Evolutionary conservation across 2,888 invertebrate genomes (phyloP).

Genomic region (Microdon myrmicae): DNA sequence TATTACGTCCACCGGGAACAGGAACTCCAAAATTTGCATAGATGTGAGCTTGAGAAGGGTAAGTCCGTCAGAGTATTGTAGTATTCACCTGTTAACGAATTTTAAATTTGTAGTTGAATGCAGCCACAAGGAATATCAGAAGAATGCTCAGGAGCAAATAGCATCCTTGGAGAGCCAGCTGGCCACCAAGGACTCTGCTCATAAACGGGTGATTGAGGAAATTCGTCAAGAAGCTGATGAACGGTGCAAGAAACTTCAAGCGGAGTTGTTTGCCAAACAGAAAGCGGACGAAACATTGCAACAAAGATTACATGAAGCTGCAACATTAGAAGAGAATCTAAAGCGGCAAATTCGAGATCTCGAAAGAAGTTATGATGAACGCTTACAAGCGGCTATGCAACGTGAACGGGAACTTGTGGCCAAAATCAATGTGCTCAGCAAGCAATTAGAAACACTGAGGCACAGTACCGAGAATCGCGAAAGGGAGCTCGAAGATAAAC

Average conservation of each 20-base stretch:
- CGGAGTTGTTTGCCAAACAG: slow-evolving; percentile 66
- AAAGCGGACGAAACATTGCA: slow-evolving; percentile 60
- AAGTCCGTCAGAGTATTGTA: slow-evolving; percentile 8
- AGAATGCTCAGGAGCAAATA: slow-evolving; percentile 60
- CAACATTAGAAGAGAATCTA: slow-evolving; percentile 58
- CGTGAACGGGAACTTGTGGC: slow-evolving; percentile 62
- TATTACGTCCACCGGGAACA: slow-evolving; percentile 61
- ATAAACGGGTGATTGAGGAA: slow-evolving; percentile 58
- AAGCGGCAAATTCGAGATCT: slow-evolving; percentile 57
- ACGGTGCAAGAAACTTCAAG: slow-evolving; percentile 59
- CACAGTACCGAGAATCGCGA: slow-evolving; percentile 59
- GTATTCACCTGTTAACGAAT: neutral
- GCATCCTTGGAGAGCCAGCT: slow-evolving; percentile 59
- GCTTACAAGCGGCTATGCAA: slow-evolving; percentile 56
- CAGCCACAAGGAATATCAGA: slow-evolving; percentile 67
- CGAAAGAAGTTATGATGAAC: slow-evolving; percentile 58
- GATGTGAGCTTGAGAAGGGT: slow-evolving; percentile 65
- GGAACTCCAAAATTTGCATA: slow-evolving; percentile 61
- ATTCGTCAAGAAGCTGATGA: slow-evolving; percentile 58
- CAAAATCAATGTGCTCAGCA: slow-evolving; percentile 59
- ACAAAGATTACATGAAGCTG: slow-evolving; percentile 57
- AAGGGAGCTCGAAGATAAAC: slow-evolving; percentile 63
- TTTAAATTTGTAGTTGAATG: slow-evolving; percentile 68
- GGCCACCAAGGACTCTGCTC: slow-evolving; percentile 57
- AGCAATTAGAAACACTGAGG: slow-evolving; percentile 61